A percentile compares a stretch with the other conserved stretches of the same genome.
Conservation (phyloP, 92 coral and sea anemone species). For the Zoanthus sansibaricus region DNA sequence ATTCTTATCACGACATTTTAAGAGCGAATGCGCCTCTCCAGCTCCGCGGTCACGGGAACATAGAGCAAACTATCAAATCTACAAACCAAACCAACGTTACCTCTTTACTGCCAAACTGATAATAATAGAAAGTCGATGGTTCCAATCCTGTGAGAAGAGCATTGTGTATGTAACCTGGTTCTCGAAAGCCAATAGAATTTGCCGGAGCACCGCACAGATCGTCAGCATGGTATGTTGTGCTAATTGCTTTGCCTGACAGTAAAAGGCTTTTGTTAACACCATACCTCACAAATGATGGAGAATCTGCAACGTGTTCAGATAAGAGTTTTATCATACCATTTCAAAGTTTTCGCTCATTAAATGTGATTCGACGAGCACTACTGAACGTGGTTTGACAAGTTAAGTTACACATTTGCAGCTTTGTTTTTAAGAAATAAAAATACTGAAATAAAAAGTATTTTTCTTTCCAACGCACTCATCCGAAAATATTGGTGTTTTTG, state of each 20-base stretch:
- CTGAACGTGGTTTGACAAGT: no score
- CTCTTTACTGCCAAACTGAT: constrained; percentile 46
- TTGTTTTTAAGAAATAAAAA: no score
- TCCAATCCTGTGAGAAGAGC: constrained; percentile 43
- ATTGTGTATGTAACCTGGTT: constrained; percentile 52
- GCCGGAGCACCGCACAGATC: constrained; percentile 40
- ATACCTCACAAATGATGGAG: constrained; percentile 76
- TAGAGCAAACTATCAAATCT: neutral
- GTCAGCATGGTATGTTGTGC: constrained; percentile 13
- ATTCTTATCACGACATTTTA: neutral
- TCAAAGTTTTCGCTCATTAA: no score
- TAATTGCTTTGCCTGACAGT: constrained; percentile 41
- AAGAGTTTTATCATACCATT: no score
- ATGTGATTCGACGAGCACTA: no score
- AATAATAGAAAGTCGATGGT: constrained; percentile 51
- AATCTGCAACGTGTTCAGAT: constrained; percentile 43
- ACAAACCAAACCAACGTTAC: constrained; percentile 2
- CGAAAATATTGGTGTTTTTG: no score
- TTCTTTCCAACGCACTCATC: no score
- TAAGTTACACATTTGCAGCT: no score
- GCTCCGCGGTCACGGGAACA: no score
- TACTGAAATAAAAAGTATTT: no score
- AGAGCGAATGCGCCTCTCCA: no score
- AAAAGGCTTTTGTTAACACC: constrained; percentile 54
- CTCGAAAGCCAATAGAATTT: constrained; percentile 56